Percentiles rank a stretch among this genome's conserved stretches.
These are phyloP conservation scores for Drosophila erecta DNA, from an alignment of 1,140 invertebrate genomes.

Conservation along the genomic window DNA sequence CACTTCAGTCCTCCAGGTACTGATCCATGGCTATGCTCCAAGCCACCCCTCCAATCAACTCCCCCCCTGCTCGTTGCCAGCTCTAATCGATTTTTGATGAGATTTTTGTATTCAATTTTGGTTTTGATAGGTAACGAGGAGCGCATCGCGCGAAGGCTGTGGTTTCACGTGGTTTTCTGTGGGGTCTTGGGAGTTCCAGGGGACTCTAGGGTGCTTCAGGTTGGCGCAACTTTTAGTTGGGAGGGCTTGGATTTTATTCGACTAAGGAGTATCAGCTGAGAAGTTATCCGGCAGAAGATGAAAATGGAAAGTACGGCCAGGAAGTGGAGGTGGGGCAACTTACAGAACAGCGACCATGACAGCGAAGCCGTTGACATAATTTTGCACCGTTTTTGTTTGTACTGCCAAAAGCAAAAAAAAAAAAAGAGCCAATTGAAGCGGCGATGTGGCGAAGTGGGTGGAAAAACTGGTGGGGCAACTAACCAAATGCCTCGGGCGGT, in stretches of 20 bases:
- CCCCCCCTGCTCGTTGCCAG: slow-evolving; percentile 7
- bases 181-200: neutral
- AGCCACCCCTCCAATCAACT: neutral
- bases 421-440: no score
- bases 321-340: slow-evolving; percentile 2
- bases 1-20: slow-evolving; percentile 6
- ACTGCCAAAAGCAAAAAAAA: slow-evolving; percentile 17
- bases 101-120: slow-evolving; percentile 80
- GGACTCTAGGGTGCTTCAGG: neutral
- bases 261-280: neutral
- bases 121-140: slow-evolving; percentile 67
- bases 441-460: no score
- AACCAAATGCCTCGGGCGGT: neutral
- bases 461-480: neutral
- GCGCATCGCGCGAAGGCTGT: slow-evolving; percentile 5
- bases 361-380: slow-evolving; percentile 70
- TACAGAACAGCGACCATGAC: slow-evolving; percentile 37
- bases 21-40: neutral
- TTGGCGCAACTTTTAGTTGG: slow-evolving; percentile 8
- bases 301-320: slow-evolving; percentile 3
- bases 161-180: neutral
- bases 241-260: neutral
- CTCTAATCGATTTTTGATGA: slow-evolving; percentile 81
- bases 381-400: slow-evolving; percentile 62
- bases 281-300: slow-evolving; percentile 11